Evolutionary conservation across 2,888 invertebrate genomes (phyloP).

Genomic region (Lithosia quadra): DNA sequence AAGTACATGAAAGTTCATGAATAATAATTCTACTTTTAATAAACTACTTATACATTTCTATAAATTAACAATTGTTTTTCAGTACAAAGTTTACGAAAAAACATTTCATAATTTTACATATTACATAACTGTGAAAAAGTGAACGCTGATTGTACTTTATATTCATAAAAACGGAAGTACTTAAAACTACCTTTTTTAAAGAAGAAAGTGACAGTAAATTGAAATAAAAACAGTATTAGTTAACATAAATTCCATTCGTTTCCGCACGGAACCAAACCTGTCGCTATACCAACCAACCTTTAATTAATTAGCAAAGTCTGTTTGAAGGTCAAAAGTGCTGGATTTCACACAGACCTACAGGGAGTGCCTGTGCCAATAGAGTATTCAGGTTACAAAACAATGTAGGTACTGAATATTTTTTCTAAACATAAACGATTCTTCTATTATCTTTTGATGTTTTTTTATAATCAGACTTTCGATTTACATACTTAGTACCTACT

Average conservation of each 20-base stretch:
- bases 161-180: slow-evolving; percentile 2
- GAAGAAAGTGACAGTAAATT: slow-evolving; percentile 6
- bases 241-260: neutral
- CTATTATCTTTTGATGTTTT: neutral
- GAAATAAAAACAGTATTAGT: slow-evolving; percentile 1
- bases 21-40: too few species aligned
- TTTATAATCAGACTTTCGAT: neutral
- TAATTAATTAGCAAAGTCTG: neutral
- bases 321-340: neutral
- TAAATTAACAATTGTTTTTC: neutral
- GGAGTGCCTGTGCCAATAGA: slow-evolving; percentile 1
- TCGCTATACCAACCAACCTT: neutral
- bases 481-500: neutral
- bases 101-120: too few species aligned
- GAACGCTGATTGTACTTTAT: neutral
- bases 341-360: slow-evolving; percentile 3
- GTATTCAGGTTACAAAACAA: neutral
- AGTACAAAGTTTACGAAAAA: neutral
- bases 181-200: neutral
- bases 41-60: neutral
- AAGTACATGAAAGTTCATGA: too few species aligned
- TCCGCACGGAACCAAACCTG: neutral
- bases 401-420: neutral
- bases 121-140: neutral
- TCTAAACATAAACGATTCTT: neutral